Conservation (phyloP, 2,888 invertebrate species). For the Azorinus chamasolen region DNA sequence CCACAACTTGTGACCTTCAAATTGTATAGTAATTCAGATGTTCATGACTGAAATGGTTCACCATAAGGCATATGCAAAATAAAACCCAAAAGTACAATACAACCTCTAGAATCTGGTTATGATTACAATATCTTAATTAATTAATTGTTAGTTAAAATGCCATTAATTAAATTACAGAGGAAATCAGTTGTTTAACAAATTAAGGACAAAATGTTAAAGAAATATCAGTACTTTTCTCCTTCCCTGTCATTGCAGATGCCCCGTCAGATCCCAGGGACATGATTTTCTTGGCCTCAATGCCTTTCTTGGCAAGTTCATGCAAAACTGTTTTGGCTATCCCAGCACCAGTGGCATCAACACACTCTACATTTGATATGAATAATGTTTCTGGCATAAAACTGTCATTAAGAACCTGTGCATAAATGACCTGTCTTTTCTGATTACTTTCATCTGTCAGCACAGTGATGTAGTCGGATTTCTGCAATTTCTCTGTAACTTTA, state of each 20-base stretch:
- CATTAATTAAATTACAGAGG: too few species aligned
- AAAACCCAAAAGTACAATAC: too few species aligned
- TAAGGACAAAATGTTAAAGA: too few species aligned
- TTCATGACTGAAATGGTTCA: too few species aligned
- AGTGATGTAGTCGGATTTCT: slow-evolving; percentile 26
- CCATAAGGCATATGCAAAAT: too few species aligned
- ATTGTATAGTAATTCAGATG: too few species aligned
- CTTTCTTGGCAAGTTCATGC: slow-evolving; percentile 21
- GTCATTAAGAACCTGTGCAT: slow-evolving; percentile 31
- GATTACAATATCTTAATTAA: too few species aligned
- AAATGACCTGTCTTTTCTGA: slow-evolving; percentile 45
- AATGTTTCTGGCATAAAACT: slow-evolving; percentile 28
- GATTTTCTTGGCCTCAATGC: slow-evolving; percentile 24
- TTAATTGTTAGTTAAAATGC: too few species aligned
- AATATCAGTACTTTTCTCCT: too few species aligned
- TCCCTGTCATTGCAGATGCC: slow-evolving; percentile 41
- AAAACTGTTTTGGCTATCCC: slow-evolving; percentile 7
- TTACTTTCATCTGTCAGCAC: slow-evolving; percentile 40
- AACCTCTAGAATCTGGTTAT: too few species aligned
- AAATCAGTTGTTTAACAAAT: too few species aligned
- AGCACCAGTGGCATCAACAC: slow-evolving; percentile 31
- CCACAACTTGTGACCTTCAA: neutral
- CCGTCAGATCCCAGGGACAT: slow-evolving; percentile 47
- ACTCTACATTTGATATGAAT: slow-evolving; percentile 42
- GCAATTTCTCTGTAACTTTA: slow-evolving; percentile 6